phyloP scores from a whole-genome alignment of 1,140 invertebrate genomes.

The Reticulitermes speratus region DNA sequence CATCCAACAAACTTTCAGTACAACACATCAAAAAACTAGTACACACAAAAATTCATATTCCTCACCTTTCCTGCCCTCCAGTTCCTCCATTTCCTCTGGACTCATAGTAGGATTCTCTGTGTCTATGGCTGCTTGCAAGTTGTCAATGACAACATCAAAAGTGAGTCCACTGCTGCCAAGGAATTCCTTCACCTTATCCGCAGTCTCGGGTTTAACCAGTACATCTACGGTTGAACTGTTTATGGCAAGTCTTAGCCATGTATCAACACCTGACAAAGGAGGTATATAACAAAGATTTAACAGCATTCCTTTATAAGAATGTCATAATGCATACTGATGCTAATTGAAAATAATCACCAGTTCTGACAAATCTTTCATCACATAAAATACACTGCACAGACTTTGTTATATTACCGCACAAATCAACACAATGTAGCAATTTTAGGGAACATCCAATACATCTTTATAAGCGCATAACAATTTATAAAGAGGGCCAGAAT shows the following conservation, averaged over 20 bases:
- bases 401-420: too few species aligned
- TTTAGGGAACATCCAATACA: too few species aligned
- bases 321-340: too few species aligned
- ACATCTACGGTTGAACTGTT: slow-evolving; percentile 39
- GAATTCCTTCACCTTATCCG: slow-evolving; percentile 36
- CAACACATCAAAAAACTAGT: too few species aligned
- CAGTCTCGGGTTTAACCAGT: slow-evolving; percentile 37
- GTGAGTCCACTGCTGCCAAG: slow-evolving; percentile 45
- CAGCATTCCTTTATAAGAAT: too few species aligned
- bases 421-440: too few species aligned
- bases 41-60: neutral
- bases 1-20: too few species aligned
- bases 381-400: too few species aligned
- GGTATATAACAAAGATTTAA: neutral
- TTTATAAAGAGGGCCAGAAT: too few species aligned
- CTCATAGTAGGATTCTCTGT: slow-evolving; percentile 70
- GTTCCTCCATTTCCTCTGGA: slow-evolving; percentile 58
- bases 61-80: slow-evolving; percentile 71
- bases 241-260: slow-evolving; percentile 34
- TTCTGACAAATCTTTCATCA: too few species aligned
- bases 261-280: slow-evolving; percentile 37
- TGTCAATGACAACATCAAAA: slow-evolving; percentile 67
- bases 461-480: too few species aligned
- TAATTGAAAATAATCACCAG: too few species aligned
- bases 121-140: slow-evolving; percentile 73